Base-by-base conservation (phyloP, 1,140 invertebrate species). In the Drosophila dunni region DNA sequence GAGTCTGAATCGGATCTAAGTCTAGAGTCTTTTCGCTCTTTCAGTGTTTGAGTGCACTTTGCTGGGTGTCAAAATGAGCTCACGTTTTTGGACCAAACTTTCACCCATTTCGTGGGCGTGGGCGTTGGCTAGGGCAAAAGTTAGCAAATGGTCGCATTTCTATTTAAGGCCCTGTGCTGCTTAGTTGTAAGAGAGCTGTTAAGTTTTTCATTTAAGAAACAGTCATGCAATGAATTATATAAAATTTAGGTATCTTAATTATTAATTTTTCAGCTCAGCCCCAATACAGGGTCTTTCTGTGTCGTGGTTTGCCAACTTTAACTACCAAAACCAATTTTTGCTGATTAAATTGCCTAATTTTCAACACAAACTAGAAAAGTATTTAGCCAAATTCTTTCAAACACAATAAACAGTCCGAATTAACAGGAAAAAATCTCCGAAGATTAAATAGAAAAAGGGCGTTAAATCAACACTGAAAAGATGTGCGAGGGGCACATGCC, bases 61-160 rank as follows among this genome's bases (percentile, higher is more conserved):
- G 50, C 63, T 53, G 72, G 63, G 83, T 88, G 83, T 86, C 83
- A 86, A 86, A 89, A 79, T 79, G 72, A 78, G 80, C 68, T 73
- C 83, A 86, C 83, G 83, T 83, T 88, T 38, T 86, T 72, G 48
- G 40, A 45, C 51, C 51, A 45, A 77, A 84, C 83, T 86, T 86
- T 86, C 83, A 78, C 83, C 68, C 69, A 74, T 71, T 88, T 83
- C 67, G 76, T 82, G 51, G 83, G 83, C 67, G 76, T 82, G 51
- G 83, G 83, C 79, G 83, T 88, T 86, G 72, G 79, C 68, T 77
- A 89, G 72, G 83, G 76, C 63, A 77, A 68, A 29, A 46, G 40
- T 46, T 71, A 46, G 63, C 36, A 48, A 29, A 33, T 24, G 7
- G 15, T 53, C 34, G 15, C 38, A n/a, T 51, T 51, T 51, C 29